Base-by-base conservation (phyloP, 2,888 invertebrate genomes). In the Thymelicus sylvestris region DNA sequence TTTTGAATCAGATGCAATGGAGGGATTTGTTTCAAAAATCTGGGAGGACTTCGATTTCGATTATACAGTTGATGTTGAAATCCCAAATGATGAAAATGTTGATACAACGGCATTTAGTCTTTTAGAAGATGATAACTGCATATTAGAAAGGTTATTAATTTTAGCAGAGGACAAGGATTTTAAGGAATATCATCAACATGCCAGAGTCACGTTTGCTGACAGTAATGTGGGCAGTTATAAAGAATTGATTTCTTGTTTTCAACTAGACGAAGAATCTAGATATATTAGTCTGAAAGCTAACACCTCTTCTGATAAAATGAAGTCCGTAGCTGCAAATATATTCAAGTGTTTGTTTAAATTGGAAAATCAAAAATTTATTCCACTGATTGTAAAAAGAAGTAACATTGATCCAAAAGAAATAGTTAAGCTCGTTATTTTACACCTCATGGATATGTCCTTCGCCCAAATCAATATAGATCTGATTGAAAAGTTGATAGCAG, bases 361-460 rank as follows among this genome's bases (percentile, higher is more conserved):
- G 52, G 81, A 82, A 15, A 78, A 91, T 72, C 70, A 87, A 6
- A 76, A 79, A 12, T 75, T 76, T 71, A 76, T 93, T 41, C 82
- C 84, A n/a, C 72, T 77, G 60, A 85, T 84, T 67, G 76, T 92
- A 0, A 86, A 79, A 76, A 79, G 80, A 60, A 88, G 91, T 77
- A 83, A 83, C 59, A 81, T 92, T 38, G 86, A 91, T 67, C 94
- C 96, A 52, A 95, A 95, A 78, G 96, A 96, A 81, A 91, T 98
- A 41, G 94, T 98, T 75, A 95, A 95, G 77, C 90, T 97, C 72
- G 87, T 96, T n/a, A 93, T 97, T 66, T 90, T 94, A 78, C 97
- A 96, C 81, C 95, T 97, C 95, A 94, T 97, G 77, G 95, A 96
- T 76, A 95, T 95, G 84, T 90, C 95, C 0, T 89, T 96, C 80